Percentiles rank a stretch among this genome's conserved stretches.
phyloP scores from a whole-genome alignment of 2,797 vertebrate species.

The Champsocephalus esox region DNA sequence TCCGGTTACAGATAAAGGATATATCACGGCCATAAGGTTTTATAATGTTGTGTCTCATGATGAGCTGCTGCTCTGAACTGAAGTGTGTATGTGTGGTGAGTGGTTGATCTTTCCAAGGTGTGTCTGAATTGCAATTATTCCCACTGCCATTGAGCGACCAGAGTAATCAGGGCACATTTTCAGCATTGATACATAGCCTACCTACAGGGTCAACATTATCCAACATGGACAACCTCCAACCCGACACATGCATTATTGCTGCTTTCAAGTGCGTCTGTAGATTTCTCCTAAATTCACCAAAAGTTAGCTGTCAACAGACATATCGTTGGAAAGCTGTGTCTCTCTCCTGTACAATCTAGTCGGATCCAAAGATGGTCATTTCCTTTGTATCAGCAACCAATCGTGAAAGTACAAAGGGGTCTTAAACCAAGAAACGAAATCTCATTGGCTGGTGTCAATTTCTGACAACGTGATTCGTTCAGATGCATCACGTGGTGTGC shows the following conservation, averaged over 20 bases:
- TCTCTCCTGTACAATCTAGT: too few relatives aligned
- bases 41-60: conserved; percentile 18
- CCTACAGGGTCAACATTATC: conserved; percentile 45
- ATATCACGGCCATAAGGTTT: conserved; percentile 6
- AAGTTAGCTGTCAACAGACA: too few relatives aligned
- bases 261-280: conserved; percentile 32
- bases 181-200: conserved; percentile 21
- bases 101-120: conserved; percentile 11
- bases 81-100: not conserved
- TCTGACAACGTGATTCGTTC: too few relatives aligned
- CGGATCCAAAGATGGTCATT: too few relatives aligned
- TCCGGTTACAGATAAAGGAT: conserved; percentile 19
- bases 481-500: too few relatives aligned
- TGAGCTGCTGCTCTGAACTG: conserved; percentile 20
- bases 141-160: conserved; percentile 38
- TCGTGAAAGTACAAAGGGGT: too few relatives aligned
- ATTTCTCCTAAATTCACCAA: too few relatives aligned
- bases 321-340: too few relatives aligned
- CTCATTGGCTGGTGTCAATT: too few relatives aligned
- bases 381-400: too few relatives aligned
- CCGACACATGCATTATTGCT: conserved; percentile 33
- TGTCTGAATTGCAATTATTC: conserved; percentile 59
- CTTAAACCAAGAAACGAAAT: too few relatives aligned
- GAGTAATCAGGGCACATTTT: conserved; percentile 56
- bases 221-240: conserved; percentile 23